Base-by-base conservation (phyloP, 2,113 vertebrate species). In the Actenoides lindsayi region DNA sequence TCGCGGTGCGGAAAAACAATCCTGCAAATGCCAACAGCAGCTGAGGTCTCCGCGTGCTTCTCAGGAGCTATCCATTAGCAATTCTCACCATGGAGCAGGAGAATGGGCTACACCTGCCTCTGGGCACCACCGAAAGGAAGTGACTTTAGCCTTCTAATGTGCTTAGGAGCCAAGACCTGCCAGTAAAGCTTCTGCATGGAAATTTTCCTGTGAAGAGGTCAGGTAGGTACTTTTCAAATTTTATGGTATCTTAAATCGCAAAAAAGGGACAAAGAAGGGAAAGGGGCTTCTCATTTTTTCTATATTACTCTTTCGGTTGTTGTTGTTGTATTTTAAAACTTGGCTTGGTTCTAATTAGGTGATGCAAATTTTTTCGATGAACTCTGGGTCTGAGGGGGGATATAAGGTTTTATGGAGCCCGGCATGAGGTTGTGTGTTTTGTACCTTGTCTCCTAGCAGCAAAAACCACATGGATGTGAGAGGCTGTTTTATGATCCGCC, bases 381-480 rank as follows among this genome's bases (percentile, higher is more conserved):
- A 91, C 93, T 53, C 30, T 24, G 44, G 79, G 86, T 89, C 97
- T 76, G 89, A 91, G 60, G 96, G 95, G 86, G 53, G 79, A 93
- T 50, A 77, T 93, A 87, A 94, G 96, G 92, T 94, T 94, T 95
- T 90, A 96, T 54, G 21, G 96, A 78, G 48, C 35, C 92, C 27
- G 5, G 57, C 3, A 2, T 77, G 93, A 91, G 79, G 68, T 37
- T 94, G 82, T 81, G 65, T 98, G 97, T 97, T 97, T 98, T 96
- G 96, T 83, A 83, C 57, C n/a, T 76, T 10, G 93, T 98, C 91
- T 98, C 98, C 96, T 90, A 90, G 98, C 97, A 97, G 97, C 95
- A 17, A 63, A 94, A 95, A 80, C 93, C 95, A 68, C 95, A 87
- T 84, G 81, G 87, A 90, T 83, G 93, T 94, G 93, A 94, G 89